Conservation (phyloP, 2,888 invertebrate genomes). For the Nymphalis c-album region DNA sequence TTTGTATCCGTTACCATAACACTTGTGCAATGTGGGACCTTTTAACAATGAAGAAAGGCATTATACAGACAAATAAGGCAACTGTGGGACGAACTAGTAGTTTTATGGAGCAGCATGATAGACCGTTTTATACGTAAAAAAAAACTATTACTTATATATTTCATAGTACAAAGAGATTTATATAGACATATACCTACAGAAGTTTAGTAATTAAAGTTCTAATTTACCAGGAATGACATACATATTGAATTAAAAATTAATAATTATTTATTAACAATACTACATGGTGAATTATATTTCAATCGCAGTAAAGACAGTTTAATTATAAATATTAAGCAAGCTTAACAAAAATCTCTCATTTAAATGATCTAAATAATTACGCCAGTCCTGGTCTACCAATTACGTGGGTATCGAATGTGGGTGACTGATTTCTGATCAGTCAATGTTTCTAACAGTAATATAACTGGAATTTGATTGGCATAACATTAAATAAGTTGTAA, state of each 20-base stretch:
- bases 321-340: too few relatives aligned
- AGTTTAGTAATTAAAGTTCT: too few relatives aligned
- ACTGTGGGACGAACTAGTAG: constrained; percentile 27
- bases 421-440: constrained; percentile 24
- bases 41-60: constrained; percentile 34
- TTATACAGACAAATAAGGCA: constrained; percentile 28
- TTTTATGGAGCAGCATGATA: constrained; percentile 12
- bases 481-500: constrained; percentile 8
- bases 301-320: too few relatives aligned
- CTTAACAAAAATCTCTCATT: too few relatives aligned
- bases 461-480: constrained; percentile 20
- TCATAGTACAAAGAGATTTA: too few relatives aligned
- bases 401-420: constrained; percentile 14
- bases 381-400: constrained; percentile 8
- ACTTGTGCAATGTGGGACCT: constrained; percentile 33
- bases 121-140: neutral
- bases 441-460: constrained; percentile 20
- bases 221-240: too few relatives aligned
- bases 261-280: too few relatives aligned
- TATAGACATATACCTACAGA: too few relatives aligned
- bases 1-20: constrained; percentile 28
- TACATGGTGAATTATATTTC: too few relatives aligned
- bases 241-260: too few relatives aligned
- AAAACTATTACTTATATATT: too few relatives aligned
- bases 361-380: constrained; percentile 1